A percentile compares a stretch with the other conserved stretches of the same genome.
Evolutionary conservation across 2,113 vertebrate species (phyloP).

Genomic region (Indicator maculatus): DNA sequence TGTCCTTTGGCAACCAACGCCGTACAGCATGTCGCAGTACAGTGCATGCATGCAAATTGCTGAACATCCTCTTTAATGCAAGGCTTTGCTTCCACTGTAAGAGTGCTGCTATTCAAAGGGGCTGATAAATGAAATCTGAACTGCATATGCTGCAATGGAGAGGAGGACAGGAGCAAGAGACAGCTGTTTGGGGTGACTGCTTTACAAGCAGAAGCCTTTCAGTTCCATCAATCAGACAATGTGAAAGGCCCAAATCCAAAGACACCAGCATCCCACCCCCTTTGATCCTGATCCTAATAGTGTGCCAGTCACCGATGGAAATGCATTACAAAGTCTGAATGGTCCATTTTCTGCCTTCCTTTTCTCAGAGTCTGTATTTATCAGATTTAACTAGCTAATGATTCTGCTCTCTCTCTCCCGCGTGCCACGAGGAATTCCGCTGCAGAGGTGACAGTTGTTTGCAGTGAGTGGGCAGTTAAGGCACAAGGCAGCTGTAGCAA

Average conservation of each 20-base stretch:
- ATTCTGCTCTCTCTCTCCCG: constrained; percentile 26
- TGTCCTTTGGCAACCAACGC: constrained; percentile 64
- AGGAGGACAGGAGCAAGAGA: constrained; percentile 75
- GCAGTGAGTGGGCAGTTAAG: neutral
- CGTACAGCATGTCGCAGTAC: neutral
- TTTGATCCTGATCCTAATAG: constrained; percentile 78
- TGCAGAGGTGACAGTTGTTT: neutral
- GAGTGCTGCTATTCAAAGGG: constrained; percentile 70
- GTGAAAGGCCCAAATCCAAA: constrained; percentile 77
- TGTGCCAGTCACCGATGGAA: constrained; percentile 73
- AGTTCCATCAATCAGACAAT: constrained; percentile 74
- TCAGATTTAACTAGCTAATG: constrained; percentile 67
- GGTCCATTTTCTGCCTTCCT: constrained; percentile 36
- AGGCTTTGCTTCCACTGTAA: constrained; percentile 58
- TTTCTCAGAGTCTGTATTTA: constrained; percentile 56
- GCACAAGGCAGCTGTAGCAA: neutral
- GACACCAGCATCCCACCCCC: constrained; percentile 70
- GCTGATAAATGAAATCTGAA: constrained; percentile 76
- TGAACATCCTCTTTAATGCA: constrained; percentile 14
- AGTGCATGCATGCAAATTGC: constrained; percentile 62
- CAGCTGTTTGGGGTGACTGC: constrained; percentile 76
- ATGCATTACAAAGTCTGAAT: constrained; percentile 29
- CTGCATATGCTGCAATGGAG: constrained; percentile 61
- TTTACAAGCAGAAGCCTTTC: constrained; percentile 74
- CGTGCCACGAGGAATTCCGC: rapidly evolving